Percentiles rank a stretch among this genome's conserved stretches.
Evolutionary conservation across 2,113 vertebrate species (phyloP).

Genomic region (Candoia aspera): DNA sequence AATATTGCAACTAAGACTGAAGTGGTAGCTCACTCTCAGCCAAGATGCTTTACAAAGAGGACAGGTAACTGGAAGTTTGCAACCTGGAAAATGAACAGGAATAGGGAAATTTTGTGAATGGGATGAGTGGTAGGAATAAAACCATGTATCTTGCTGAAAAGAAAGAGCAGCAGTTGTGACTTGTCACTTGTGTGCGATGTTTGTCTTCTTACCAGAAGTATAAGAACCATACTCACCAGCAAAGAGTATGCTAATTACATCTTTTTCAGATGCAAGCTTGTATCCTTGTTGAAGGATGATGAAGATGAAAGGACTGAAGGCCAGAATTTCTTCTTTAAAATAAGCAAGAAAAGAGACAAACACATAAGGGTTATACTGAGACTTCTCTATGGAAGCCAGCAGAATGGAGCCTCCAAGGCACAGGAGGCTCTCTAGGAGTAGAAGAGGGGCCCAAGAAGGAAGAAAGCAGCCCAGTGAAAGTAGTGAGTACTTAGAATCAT

Average conservation of each 20-base stretch:
- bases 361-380: neutral
- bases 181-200: neutral
- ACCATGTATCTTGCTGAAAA: neutral
- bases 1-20: neutral
- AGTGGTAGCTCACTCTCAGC: neutral
- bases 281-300: neutral
- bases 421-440: neutral
- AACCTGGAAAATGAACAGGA: neutral
- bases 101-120: neutral
- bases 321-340: neutral
- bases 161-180: neutral
- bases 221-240: neutral
- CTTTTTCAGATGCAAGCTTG: neutral
- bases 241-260: neutral
- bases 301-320: neutral
- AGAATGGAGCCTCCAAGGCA: neutral
- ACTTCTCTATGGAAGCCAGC: neutral
- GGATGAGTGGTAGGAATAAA: neutral
- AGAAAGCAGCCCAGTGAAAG: neutral
- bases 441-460: neutral
- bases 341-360: neutral
- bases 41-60: neutral
- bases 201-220: neutral
- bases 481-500: neutral
- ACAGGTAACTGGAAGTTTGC: neutral